Percentiles rank a stretch among this genome's conserved stretches.
phyloP scores from a whole-genome alignment of 92 coral and sea anemone genomes.

The Phymanthus crucifer region DNA sequence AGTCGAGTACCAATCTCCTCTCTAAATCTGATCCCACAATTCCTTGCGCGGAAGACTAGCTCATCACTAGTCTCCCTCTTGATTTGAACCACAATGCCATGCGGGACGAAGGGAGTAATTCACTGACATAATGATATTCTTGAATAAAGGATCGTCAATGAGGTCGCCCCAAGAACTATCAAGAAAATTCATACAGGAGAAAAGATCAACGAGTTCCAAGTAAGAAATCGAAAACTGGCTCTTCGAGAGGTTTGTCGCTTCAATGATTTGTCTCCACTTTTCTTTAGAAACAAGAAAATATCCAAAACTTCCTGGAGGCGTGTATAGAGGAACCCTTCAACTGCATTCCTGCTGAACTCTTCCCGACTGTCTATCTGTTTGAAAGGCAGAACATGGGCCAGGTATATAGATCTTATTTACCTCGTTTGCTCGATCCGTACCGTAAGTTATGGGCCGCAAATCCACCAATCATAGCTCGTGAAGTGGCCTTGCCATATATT shows the following conservation, averaged over 20 bases:
- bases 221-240: background rate
- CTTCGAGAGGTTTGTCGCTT: too few species aligned
- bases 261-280: background rate
- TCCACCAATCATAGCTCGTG: too few species aligned
- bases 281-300: conserved; percentile 43
- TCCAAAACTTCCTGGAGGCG: conserved; percentile 35
- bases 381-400: conserved; percentile 38
- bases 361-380: conserved; percentile 35
- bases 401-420: conserved; percentile 20
- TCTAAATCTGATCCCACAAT: too few species aligned
- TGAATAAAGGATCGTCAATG: conserved; percentile 31
- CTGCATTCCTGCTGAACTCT: conserved; percentile 28
- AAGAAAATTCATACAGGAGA: conserved; percentile 34
- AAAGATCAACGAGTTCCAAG: conserved; percentile 31
- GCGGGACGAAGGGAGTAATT: background rate
- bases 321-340: conserved; percentile 32
- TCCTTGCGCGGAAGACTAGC: too few species aligned
- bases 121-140: background rate
- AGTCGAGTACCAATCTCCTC: too few species aligned
- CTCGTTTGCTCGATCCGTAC: too few species aligned
- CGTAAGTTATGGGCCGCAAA: too few species aligned
- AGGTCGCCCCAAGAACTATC: conserved; percentile 33
- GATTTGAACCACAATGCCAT: too few species aligned
- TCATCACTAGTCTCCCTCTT: too few species aligned
- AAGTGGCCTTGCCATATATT: too few species aligned